Conservation (phyloP, 1,140 invertebrate species). For the Batillaria attramentaria region DNA sequence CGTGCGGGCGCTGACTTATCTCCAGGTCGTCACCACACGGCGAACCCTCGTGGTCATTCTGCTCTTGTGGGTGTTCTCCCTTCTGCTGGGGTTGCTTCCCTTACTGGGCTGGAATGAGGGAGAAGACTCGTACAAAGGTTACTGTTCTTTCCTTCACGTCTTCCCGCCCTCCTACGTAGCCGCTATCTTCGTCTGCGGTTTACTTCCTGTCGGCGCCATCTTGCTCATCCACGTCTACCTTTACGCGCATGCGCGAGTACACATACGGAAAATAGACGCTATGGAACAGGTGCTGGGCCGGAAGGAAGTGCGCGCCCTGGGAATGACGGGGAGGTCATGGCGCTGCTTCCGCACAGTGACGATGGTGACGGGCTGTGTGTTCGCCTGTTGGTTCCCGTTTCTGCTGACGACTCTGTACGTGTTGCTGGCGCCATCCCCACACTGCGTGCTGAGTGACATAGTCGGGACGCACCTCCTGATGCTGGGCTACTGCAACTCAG, state of each 20-base stretch:
- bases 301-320: neutral
- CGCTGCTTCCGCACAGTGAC: neutral
- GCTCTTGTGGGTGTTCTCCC: neutral
- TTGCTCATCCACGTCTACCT: slow-evolving; percentile 22
- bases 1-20: neutral
- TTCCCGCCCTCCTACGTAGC: slow-evolving; percentile 8
- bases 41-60: neutral
- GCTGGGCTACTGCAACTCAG: slow-evolving; percentile 17
- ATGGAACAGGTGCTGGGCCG: slow-evolving; percentile 4
- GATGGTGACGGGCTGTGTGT: neutral
- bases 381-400: slow-evolving; percentile 17
- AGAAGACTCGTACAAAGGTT: neutral
- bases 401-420: slow-evolving; percentile 4
- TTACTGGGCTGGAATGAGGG: neutral
- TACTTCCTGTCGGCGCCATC: neutral
- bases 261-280: slow-evolving; percentile 1
- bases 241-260: neutral
- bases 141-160: slow-evolving; percentile 6
- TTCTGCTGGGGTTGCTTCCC: neutral
- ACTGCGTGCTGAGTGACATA: neutral
- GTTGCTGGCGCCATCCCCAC: neutral
- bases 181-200: neutral
- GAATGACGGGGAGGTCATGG: neutral
- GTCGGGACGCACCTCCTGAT: slow-evolving; percentile 1
- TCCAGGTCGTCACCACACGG: neutral